Base-by-base conservation (phyloP, 2,888 invertebrate species). In the Agriopis marginaria region DNA sequence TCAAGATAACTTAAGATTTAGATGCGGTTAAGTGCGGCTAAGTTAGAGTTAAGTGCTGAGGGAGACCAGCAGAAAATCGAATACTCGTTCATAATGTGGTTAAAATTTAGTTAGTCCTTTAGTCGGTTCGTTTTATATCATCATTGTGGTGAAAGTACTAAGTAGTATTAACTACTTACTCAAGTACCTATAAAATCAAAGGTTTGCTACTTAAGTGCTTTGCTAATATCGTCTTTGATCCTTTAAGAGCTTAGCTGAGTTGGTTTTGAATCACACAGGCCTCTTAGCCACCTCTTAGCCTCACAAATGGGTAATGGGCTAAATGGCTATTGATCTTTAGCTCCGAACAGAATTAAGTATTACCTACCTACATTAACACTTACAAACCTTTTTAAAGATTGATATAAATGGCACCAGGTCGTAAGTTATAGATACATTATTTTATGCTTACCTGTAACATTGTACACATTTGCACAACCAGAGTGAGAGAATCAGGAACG, bases 1-100 rank as follows among this genome's bases (percentile, higher is more conserved):
- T 88, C 82, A 83, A 85, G 85, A 88, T 86, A 88, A 89, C 84
- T 89, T 87, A 84, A 89, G 87, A 89, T 90, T 90, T 86, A 86
- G 86, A 81, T 83, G 83, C 81, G 83, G 86, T 85, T 88, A 87
- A 89, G 87, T 86, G 82, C 83, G 82, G 85, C 80, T 86, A 89
- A 89, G 85, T 86, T 86, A 78, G 81, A 87, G 82, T 86, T 86
- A 88, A 89, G 89, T 87, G 89, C 85, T 81, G 85, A 89, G 87
- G 64, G 64, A 71, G 73, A 74, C 81, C 81, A 74, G 74, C 66
- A 66, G 70, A 81, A 81, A 81, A 81, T 81, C 80, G 78, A 73
- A 73, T 81, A 80, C 68, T 63, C 54, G 55, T 63, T 64, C 32
- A 49, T 49, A 64, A 47, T 14, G 42, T 8, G 7, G 49, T 61